Percentiles rank a stretch among this genome's conserved stretches.
Evolutionary conservation across 2,797 vertebrate genomes (phyloP).

Genomic region (Ibycter americanus): DNA sequence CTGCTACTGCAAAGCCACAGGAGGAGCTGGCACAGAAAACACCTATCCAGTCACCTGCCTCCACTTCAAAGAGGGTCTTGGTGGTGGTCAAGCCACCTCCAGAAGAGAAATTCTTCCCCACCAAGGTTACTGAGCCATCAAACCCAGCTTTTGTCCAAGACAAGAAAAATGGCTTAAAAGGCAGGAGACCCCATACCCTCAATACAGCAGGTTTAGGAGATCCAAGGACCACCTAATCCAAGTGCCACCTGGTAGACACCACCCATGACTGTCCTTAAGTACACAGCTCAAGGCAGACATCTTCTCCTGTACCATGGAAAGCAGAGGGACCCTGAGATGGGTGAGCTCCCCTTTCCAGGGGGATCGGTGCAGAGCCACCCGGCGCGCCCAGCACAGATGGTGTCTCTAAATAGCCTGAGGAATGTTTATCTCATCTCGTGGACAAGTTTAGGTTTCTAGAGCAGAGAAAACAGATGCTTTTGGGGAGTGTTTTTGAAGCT

Average conservation of each 20-base stretch:
- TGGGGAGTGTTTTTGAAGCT: background rate
- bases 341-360: background rate
- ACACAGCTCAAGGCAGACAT: background rate
- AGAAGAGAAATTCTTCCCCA: background rate
- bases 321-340: background rate
- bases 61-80: background rate
- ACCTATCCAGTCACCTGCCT: background rate
- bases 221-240: background rate
- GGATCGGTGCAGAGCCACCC: background rate
- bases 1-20: background rate
- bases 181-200: background rate
- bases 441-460: slow-evolving; percentile 62
- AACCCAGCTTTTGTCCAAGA: background rate
- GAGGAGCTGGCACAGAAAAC: background rate
- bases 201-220: background rate
- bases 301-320: background rate
- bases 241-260: background rate
- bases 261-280: background rate
- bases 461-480: slow-evolving; percentile 63
- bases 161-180: background rate
- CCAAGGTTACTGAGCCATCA: background rate
- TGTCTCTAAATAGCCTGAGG: slow-evolving; percentile 41
- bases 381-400: background rate
- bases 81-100: background rate
- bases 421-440: slow-evolving; percentile 16